Base-by-base conservation (phyloP, 2,113 vertebrate genomes). In the Ochotona princeps region DNA sequence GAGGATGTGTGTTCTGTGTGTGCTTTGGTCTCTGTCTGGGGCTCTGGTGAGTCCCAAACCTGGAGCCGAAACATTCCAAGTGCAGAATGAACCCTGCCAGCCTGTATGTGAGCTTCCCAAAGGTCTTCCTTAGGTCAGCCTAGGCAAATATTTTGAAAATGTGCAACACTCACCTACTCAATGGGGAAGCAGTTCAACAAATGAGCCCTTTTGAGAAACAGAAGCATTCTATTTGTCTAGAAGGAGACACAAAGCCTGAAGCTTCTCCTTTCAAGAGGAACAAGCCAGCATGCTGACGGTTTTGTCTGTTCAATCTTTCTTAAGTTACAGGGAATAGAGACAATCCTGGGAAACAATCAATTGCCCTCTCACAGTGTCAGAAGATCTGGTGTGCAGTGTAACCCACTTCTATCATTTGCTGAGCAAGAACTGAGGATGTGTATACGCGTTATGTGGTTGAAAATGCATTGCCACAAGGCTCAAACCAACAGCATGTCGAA, bases 121-220 rank as follows among this genome's bases (percentile, higher is more conserved):
- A 86, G 70, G 72, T 63, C 30, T 44, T 90, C 51, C 79, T 72
- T 79, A 76, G 32, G 21, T 49, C 66, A 70, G n/a, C 10, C 57
- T 90, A 66, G 60, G 79, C 61, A 90, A 95, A 54, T 65, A 91
- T 54, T 70, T 81, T 87, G 60, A 93, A 75, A 92, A 87, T 87
- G 65, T 0, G 85, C 15, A 35, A n/a, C 26, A 65, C 30, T 87
- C 89, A 25, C 76, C 32, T 76, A n/a, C 26, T 4, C 61, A 44
- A 8, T 78, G 81, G 51, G 32, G 21, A 57, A 79, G 65, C 54
- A 63, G 20, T 83, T 30, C 60, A 28, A 13, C 4, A 57, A 85
- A 26, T 87, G 38, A 61, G n/a, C 90, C 38, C 18, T 89, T 76
- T 63, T 26, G 47, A 81, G 54, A 72, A 61, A 85, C 18, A 66